Evolutionary conservation across 2,113 vertebrate species (phyloP).

Genomic region (Rhabdomys dilectus): DNA sequence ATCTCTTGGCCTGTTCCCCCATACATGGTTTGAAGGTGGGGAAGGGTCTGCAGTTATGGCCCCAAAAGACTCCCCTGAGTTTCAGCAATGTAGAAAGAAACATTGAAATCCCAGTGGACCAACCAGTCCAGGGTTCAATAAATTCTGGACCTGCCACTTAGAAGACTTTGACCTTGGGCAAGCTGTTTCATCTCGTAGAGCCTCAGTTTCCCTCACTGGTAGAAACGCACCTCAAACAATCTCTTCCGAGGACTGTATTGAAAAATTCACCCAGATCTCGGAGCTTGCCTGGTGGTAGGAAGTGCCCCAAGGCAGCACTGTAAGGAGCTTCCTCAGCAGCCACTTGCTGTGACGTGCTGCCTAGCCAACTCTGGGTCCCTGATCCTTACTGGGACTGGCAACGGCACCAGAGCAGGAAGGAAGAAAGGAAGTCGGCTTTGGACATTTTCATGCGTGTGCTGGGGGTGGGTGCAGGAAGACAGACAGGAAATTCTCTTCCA

Average conservation of each 20-base stretch:
- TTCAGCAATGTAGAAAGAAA: neutral
- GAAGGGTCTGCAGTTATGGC: neutral
- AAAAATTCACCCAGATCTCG: neutral
- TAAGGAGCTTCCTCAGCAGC: neutral
- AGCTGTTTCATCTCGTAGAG: neutral
- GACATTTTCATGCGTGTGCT: slow-evolving; percentile 61
- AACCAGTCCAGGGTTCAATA: neutral
- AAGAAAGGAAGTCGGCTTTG: slow-evolving; percentile 71
- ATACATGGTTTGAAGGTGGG: neutral
- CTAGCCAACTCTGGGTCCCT: neutral
- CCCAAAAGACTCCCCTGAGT: slow-evolving; percentile 9
- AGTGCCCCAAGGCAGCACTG: neutral
- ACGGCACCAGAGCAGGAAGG: slow-evolving; percentile 67
- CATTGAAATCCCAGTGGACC: neutral
- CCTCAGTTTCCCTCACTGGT: slow-evolving; percentile 43
- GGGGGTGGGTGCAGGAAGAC: slow-evolving; percentile 79
- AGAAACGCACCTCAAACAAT: neutral
- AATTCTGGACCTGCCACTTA: neutral
- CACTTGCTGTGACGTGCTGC: neutral
- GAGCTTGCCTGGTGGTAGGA: neutral
- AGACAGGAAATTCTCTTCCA: slow-evolving; percentile 79
- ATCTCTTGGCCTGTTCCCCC: slow-evolving; percentile 61
- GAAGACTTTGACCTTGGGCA: neutral
- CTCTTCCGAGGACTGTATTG: neutral
- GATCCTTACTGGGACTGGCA: slow-evolving; percentile 14